Percentiles rank a stretch among this genome's conserved stretches.
phyloP scores from a whole-genome alignment of 1,140 invertebrate species.

The Holcopasites calliopsidis region DNA sequence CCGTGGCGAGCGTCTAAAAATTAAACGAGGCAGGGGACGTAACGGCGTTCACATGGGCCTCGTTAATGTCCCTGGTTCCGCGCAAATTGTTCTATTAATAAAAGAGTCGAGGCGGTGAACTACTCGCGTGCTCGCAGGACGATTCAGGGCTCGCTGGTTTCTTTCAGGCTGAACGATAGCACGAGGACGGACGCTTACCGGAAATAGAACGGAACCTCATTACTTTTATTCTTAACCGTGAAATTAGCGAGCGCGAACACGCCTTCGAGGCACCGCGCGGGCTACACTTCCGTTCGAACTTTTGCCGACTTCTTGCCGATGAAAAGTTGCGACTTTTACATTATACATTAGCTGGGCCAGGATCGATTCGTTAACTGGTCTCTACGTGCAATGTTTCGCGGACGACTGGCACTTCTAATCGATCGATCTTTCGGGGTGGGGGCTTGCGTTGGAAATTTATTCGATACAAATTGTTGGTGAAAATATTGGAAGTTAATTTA shows the following conservation, averaged over 20 bases:
- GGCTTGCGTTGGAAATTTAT: too few relatives aligned
- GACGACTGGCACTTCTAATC: background rate
- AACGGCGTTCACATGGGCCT: background rate
- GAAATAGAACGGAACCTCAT: conserved; percentile 71
- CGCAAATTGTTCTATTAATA: conserved; percentile 39
- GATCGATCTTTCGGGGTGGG: too few relatives aligned
- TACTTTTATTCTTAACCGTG: conserved; percentile 63
- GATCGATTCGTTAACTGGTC: conserved; percentile 11
- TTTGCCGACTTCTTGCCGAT: conserved; percentile 17
- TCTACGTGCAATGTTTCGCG: background rate
- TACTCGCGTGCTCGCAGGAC: background rate
- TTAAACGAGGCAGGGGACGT: background rate
- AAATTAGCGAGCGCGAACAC: conserved; percentile 40
- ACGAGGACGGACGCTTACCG: conserved; percentile 68
- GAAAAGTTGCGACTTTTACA: conserved; percentile 1
- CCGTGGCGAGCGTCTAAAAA: background rate
- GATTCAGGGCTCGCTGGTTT: conserved; percentile 57
- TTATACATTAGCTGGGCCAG: too few relatives aligned
- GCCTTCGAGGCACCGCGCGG: background rate
- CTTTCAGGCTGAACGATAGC: conserved; percentile 58
- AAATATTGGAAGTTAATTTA: too few relatives aligned
- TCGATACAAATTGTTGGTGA: too few relatives aligned
- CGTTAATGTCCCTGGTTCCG: background rate
- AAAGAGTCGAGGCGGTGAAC: background rate
- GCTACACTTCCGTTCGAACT: conserved; percentile 20